These are phyloP conservation scores for Hydrocynus forskahlii DNA, from an alignment of 2,797 vertebrate species.

Conservation along the genomic window DNA sequence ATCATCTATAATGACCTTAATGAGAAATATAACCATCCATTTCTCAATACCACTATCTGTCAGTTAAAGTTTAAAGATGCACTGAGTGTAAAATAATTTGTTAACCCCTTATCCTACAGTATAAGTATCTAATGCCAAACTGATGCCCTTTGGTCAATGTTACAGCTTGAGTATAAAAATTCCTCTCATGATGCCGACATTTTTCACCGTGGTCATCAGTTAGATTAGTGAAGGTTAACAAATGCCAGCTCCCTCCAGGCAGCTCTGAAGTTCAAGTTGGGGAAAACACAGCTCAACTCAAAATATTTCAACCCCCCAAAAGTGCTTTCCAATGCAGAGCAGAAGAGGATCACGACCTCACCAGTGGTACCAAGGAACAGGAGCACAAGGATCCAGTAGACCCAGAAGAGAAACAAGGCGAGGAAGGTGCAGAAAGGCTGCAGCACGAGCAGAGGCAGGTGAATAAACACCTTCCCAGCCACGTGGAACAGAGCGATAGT, in stretches of 20 bases:
- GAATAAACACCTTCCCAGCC: constrained; percentile 95
- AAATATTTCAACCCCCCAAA: background rate
- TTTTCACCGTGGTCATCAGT: constrained; percentile 2
- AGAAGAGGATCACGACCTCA: constrained; percentile 60
- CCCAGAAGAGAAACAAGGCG: constrained; percentile 92
- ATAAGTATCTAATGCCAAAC: background rate
- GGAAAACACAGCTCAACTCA: background rate
- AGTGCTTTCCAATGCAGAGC: background rate
- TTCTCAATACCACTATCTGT: too few relatives aligned
- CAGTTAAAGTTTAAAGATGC: too few relatives aligned
- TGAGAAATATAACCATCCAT: too few relatives aligned
- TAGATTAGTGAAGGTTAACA: constrained; percentile 31
- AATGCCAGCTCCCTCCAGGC: constrained; percentile 21
- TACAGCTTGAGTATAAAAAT: constrained; percentile 8
- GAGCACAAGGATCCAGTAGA: constrained; percentile 92
- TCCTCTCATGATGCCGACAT: background rate
- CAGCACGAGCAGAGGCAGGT: constrained; percentile 91
- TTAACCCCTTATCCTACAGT: background rate
- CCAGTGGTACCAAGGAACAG: constrained; percentile 96
- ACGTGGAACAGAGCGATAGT: constrained; percentile 97
- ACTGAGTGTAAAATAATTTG: background rate
- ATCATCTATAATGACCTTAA: too few relatives aligned
- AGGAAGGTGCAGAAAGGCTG: constrained; percentile 97
- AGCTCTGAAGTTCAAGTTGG: background rate
- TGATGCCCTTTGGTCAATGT: background rate